Evolutionary conservation across 2,888 invertebrate genomes (phyloP), one percentile per base, ranked within the genome.

Genomic region (Ommatoiulus sabulosus): DNA sequence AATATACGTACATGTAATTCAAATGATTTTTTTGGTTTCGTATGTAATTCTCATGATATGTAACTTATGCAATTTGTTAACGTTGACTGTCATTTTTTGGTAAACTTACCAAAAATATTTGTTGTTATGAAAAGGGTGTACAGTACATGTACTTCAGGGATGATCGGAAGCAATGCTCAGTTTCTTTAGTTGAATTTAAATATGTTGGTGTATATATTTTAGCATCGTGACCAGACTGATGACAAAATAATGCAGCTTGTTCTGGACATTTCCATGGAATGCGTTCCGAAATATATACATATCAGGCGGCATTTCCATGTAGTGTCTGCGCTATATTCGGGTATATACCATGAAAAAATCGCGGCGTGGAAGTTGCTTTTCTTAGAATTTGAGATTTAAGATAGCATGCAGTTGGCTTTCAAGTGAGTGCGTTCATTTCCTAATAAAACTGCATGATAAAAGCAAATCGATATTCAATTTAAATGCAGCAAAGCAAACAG

Each of bases 351-450:
- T 63, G 57, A 15, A 63, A n/a, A n/a, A 20, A n/a, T 72, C 72
- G 24, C 24, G 72, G 72, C n/a, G 72, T 72, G 24, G 4, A 72
- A 20, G 72, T 72, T n/a, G 72, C 72, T 72, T 72, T 72, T 20
- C 72, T 72, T n/a, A 72, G 72, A 72, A 72, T 72, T 72, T 72
- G 72, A 72, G 72, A 72, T 72, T 72, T 72, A 72, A 72, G 72
- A 72, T 72, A 72, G 72, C 72, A 72, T n/a, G 72, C 72, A 72
- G 72, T 72, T 72, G 52, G 72, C 72, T 72, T 72, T 72, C 72
- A 72, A 72, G n/a, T 72, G 72, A 72, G 72, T 72, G 72, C 72
- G 24, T 72, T 72, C 72, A 72, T 72, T 72, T 72, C 72, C 72
- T 72, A n/a, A 72, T 72, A 72, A 72, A 72, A 72, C 72, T 72